Conservation (phyloP, 2,888 invertebrate species). For the Chironomus riparius region DNA sequence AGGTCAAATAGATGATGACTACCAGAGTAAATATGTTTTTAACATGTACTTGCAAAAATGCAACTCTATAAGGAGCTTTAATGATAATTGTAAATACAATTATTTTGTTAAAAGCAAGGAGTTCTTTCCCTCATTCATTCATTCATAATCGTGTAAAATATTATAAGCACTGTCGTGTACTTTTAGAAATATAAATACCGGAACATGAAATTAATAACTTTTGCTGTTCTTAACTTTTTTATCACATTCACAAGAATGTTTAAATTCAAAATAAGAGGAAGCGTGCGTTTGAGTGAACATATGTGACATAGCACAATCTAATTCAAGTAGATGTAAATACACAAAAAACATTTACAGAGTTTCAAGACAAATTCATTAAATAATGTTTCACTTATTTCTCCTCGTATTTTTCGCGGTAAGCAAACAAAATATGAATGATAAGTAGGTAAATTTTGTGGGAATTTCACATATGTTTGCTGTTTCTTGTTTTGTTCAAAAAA, state of each 20-base stretch:
- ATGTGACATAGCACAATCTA: not conserved
- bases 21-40: not conserved
- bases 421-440: conserved; percentile 20
- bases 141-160: too few relatives aligned
- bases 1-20: not conserved
- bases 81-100: not conserved
- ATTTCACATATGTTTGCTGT: not conserved
- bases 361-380: conserved; percentile 4
- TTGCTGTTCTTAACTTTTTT: too few relatives aligned
- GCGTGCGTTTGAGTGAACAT: not conserved
- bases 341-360: not conserved
- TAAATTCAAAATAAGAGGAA: too few relatives aligned
- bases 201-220: too few relatives aligned
- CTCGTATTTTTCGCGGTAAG: not conserved
- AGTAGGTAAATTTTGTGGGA: conserved; percentile 21
- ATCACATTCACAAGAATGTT: too few relatives aligned
- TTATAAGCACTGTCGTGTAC: too few relatives aligned
- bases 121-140: too few relatives aligned
- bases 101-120: too few relatives aligned
- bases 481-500: not conserved
- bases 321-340: too few relatives aligned
- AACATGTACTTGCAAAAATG: conserved; percentile 19
- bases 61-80: not conserved
- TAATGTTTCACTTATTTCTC: not conserved
- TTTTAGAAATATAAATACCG: too few relatives aligned